Conservation (phyloP, 2,113 vertebrate genomes). For the Pionites leucogaster region DNA sequence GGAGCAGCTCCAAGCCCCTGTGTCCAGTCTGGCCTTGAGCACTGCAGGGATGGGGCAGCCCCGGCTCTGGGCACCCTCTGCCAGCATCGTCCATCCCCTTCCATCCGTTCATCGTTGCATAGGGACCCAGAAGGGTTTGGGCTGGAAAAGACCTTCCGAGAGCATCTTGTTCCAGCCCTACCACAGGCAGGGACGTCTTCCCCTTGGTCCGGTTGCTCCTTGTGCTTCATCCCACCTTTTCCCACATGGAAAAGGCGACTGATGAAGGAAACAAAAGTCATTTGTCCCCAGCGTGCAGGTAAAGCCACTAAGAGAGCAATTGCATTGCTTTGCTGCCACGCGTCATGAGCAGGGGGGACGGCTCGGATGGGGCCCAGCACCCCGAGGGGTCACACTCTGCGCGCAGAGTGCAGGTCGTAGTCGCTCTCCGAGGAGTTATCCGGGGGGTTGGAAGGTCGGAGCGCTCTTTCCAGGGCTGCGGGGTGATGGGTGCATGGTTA, state of each 20-base stretch:
- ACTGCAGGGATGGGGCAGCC: not conserved
- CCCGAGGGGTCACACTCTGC: constrained; percentile 30
- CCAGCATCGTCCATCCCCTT: too few relatives aligned
- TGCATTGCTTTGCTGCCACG: not conserved
- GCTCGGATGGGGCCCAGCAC: not conserved
- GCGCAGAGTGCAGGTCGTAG: constrained; percentile 65
- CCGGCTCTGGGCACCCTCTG: too few relatives aligned
- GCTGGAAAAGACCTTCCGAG: not conserved
- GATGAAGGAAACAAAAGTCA: not conserved
- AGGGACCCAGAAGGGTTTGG: not conserved
- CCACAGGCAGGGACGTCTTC: not conserved
- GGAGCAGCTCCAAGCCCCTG: not conserved
- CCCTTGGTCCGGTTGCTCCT: accelerated
- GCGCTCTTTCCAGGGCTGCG: constrained; percentile 64
- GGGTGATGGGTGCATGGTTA: not conserved
- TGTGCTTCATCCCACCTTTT: not conserved
- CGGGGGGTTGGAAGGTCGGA: not conserved
- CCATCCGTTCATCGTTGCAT: not conserved
- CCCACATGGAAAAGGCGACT: not conserved
- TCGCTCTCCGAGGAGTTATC: constrained; percentile 78
- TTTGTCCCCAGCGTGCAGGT: too few relatives aligned
- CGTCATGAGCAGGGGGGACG: not conserved
- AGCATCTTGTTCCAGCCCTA: not conserved
- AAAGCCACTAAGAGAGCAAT: not conserved
- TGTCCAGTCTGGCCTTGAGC: not conserved